Base-by-base conservation (phyloP, 2,888 invertebrate species). In the Apamea crenata region DNA sequence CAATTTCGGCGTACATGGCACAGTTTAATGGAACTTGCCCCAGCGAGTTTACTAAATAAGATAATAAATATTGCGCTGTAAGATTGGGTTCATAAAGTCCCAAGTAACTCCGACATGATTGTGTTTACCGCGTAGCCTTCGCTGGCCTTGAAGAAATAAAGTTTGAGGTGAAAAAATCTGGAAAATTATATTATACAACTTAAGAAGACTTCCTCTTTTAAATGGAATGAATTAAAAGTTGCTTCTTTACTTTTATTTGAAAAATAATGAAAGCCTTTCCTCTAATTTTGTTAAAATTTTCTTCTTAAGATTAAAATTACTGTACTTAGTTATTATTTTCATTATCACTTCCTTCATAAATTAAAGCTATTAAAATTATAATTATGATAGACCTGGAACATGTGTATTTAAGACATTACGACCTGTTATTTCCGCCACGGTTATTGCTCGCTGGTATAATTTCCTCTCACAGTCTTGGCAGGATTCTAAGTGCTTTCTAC, bases 1-100 rank as follows among this genome's bases (percentile, higher is more conserved):
- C 91, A 93, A 94, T 94, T 92, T 93, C 74, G 80, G 87, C 77
- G 87, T 86, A 93, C 93, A 93, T 86, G 91, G 82, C 80, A 80
- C 85, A 82, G 87, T 85, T 87, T 86, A 77, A 84, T 88, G 85
- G 89, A 91, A 89, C 88, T 83, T 81, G 79, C 74, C n/a, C 36
- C 18, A 66, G 32, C 36, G 14, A 59, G 65, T 66, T 78, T 44
- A 32, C 50, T 66, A 47, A 72, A 77, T 29, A 63, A 78, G 56
- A 68, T 53, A 78, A 77, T 36, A 2, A 36, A 53, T 56, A 36
- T 32, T 56, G 36, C 12, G 25, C 18, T 36, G 10, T 70, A 53
- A 70, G 32, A 53, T 53, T 70, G 25, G 32, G 16, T 32, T 32
- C 14, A 16, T 14, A 14, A 29, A 12, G 29, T 47, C 29, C 29